phyloP scores from a whole-genome alignment of 2,113 vertebrate species.

The Irena cyanogastra region DNA sequence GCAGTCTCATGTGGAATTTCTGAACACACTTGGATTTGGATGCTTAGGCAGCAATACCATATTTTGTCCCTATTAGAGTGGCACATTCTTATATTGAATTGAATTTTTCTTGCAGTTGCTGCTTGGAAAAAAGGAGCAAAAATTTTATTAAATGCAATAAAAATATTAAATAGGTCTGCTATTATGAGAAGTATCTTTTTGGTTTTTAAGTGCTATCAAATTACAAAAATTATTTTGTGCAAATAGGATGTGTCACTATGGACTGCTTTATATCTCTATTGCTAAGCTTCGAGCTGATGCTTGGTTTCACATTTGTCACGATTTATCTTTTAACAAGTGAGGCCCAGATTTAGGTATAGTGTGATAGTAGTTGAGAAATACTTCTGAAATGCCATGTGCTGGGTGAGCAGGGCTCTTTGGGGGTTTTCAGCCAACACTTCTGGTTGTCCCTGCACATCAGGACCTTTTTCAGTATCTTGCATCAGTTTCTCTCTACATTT shows the following conservation, averaged over 20 bases:
- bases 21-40: not conserved
- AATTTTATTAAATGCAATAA: not conserved
- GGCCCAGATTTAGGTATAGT: not conserved
- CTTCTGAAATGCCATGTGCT: not conserved
- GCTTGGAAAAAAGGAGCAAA: not conserved
- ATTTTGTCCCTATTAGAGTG: not conserved
- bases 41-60: not conserved
- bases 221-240: not conserved
- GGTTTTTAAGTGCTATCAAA: not conserved
- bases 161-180: not conserved
- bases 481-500: not conserved
- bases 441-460: not conserved
- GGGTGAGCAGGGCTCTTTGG: not conserved
- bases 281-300: not conserved
- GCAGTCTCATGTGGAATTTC: not conserved
- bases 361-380: not conserved
- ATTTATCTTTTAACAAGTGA: not conserved
- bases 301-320: not conserved
- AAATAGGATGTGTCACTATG: fast-evolving
- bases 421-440: not conserved
- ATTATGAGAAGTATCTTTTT: not conserved
- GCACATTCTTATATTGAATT: not conserved
- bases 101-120: not conserved
- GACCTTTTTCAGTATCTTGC: not conserved
- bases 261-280: not conserved